These are phyloP conservation scores for Dermochelys coriacea DNA, from an alignment of 2,797 vertebrate genomes.

Conservation along the genomic window DNA sequence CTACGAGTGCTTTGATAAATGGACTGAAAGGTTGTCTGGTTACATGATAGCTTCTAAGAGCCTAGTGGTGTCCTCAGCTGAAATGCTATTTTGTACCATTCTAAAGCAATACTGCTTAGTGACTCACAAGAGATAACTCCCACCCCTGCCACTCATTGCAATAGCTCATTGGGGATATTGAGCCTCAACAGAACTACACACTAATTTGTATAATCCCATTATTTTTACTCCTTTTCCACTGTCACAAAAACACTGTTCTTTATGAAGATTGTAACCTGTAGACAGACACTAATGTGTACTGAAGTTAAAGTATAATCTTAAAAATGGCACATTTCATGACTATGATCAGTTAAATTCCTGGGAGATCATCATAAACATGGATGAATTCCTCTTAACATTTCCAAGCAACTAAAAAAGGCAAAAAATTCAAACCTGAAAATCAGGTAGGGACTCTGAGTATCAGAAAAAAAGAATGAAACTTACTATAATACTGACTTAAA, in stretches of 20 bases:
- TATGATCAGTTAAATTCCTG: not conserved
- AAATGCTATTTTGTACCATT: conserved; percentile 57
- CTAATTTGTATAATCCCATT: conserved; percentile 59
- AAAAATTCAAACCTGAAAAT: not conserved
- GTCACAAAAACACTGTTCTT: conserved; percentile 49
- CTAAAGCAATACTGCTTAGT: conserved; percentile 37
- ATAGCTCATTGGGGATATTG: conserved; percentile 49
- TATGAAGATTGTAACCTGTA: conserved; percentile 44
- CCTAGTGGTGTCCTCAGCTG: conserved; percentile 59
- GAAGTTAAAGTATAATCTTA: not conserved
- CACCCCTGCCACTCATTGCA: conserved; percentile 43
- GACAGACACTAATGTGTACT: conserved; percentile 3
- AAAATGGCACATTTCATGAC: not conserved
- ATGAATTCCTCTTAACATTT: not conserved
- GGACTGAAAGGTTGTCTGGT: conserved; percentile 74
- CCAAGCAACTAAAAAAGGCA: not conserved
- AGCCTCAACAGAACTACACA: conserved; percentile 26
- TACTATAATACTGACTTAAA: not conserved
- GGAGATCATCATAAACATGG: not conserved
- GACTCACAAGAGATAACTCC: conserved; percentile 62
- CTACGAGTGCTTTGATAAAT: conserved; percentile 79
- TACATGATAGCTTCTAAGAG: conserved; percentile 58
- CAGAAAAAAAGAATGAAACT: not conserved
- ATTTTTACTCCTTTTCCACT: conserved; percentile 61
- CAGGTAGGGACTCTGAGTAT: not conserved